phyloP scores from a whole-genome alignment of 2,888 invertebrate species.

The Ptychoptera contaminata region DNA sequence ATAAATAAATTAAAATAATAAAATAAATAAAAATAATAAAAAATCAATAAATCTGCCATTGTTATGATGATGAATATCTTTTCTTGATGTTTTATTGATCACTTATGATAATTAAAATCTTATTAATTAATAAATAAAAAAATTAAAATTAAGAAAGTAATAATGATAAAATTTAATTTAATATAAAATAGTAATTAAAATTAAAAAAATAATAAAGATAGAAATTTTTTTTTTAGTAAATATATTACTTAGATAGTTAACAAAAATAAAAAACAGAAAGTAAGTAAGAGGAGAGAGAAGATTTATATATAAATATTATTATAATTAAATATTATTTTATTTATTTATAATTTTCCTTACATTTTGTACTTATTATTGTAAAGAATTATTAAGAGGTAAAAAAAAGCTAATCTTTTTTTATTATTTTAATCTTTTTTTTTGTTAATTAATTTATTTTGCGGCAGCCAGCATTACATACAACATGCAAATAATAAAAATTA shows the following conservation, averaged over 20 bases:
- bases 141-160: neutral
- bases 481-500: slow-evolving; percentile 7
- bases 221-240: no score
- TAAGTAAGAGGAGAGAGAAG: no score
- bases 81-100: neutral
- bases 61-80: neutral
- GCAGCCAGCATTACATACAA: slow-evolving; percentile 30
- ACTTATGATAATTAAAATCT: neutral
- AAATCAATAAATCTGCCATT: neutral
- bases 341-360: neutral
- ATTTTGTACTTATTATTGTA: neutral
- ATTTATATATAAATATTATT: no score
- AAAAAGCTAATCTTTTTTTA: neutral
- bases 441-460: slow-evolving; percentile 16
- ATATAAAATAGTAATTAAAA: neutral
- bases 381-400: neutral
- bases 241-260: no score
- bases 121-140: neutral
- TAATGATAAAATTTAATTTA: neutral
- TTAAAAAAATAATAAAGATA: neutral
- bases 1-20: neutral
- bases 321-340: no score
- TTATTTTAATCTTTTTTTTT: neutral
- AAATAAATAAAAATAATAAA: neutral
- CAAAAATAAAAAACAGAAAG: no score